A percentile compares a stretch with the other conserved stretches of the same genome.
Conservation (phyloP, 2,888 invertebrate species). For the Ophion ventricosus region DNA sequence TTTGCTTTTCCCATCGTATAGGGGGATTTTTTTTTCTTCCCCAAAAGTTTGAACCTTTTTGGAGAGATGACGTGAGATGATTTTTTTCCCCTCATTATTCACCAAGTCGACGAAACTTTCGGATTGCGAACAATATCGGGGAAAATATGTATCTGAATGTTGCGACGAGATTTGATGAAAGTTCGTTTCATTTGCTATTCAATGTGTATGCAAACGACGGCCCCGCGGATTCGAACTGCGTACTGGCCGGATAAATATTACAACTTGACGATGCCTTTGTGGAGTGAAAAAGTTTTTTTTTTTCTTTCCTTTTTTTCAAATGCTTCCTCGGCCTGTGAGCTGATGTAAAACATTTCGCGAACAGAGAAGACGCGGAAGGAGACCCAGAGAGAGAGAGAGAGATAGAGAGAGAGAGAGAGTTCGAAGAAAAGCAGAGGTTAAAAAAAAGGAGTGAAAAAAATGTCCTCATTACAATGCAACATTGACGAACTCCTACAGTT, state of each 20-base stretch:
- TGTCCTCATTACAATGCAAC: conserved; percentile 35
- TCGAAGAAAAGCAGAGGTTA: neutral
- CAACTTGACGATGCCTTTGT: conserved; percentile 1
- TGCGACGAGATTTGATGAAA: conserved; percentile 1
- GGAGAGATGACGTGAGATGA: no score
- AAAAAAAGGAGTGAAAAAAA: conserved; percentile 9
- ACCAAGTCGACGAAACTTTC: neutral
- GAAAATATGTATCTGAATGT: conserved; percentile 9
- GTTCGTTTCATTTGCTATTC: conserved; percentile 24
- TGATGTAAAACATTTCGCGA: conserved; percentile 24
- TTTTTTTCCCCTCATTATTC: neutral
- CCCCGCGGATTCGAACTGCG: no score
- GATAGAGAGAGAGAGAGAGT: neutral
- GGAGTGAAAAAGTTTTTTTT: neutral
- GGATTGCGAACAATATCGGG: neutral
- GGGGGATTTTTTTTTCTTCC: no score
- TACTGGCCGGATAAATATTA: neutral
- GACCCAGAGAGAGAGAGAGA: conserved; percentile 2
- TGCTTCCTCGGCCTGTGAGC: conserved; percentile 15
- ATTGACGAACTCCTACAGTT: conserved; percentile 31
- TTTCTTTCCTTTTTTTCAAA: conserved; percentile 6
- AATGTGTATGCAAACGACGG: conserved; percentile 19
- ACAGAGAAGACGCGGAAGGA: neutral
- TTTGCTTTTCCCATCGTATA: neutral
- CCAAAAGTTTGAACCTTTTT: no score